Conservation (phyloP, 2,888 invertebrate species). For the Acronicta psi region DNA sequence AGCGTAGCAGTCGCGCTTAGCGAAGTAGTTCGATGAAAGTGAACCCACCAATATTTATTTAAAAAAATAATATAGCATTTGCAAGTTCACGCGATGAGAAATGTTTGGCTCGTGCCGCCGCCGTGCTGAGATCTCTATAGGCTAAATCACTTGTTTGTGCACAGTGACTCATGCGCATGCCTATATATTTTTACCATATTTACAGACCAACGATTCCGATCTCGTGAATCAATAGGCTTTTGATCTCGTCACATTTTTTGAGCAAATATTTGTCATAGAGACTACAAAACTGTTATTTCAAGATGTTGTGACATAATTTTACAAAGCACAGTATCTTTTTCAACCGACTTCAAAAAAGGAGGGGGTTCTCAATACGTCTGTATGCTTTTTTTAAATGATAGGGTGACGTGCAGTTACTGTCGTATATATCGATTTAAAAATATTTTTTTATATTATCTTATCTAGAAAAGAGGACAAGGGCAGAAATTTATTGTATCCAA, state of each 20-base stretch:
- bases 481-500: background rate
- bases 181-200: slow-evolving; percentile 29
- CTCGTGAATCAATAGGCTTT: slow-evolving; percentile 41
- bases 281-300: background rate
- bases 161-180: slow-evolving; percentile 33
- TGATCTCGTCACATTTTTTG: slow-evolving; percentile 8
- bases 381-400: too few species aligned
- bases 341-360: too few species aligned
- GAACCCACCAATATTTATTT: slow-evolving; percentile 11
- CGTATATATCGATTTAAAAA: too few species aligned
- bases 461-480: too few species aligned
- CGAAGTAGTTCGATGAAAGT: too few species aligned
- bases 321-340: too few species aligned
- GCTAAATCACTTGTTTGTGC: slow-evolving; percentile 22
- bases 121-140: slow-evolving; percentile 16
- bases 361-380: too few species aligned
- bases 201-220: slow-evolving; percentile 42
- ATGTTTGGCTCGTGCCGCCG: slow-evolving; percentile 38
- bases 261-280: background rate
- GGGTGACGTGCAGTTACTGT: too few species aligned
- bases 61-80: slow-evolving; percentile 22
- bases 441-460: too few species aligned
- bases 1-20: too few species aligned
- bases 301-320: too few species aligned
- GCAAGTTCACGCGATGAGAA: slow-evolving; percentile 46